phyloP scores from a whole-genome alignment of 2,113 vertebrate genomes.

The Tychaedon coryphoeus region DNA sequence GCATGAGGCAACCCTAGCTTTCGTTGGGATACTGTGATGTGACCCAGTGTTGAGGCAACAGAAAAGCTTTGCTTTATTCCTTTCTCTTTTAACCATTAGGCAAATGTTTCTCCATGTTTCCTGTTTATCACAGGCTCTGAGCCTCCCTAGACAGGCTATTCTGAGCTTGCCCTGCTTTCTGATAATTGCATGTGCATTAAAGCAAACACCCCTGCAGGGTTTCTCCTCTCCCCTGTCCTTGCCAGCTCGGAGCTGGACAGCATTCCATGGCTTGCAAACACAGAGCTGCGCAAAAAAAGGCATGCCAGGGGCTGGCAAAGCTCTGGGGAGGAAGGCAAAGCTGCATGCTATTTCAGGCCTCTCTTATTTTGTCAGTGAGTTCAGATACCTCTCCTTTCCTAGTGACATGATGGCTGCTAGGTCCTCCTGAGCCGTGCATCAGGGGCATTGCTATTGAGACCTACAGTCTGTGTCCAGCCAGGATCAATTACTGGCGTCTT shows the following conservation, averaged over 20 bases:
- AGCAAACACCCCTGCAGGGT: conserved; percentile 42
- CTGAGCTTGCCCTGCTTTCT: conserved; percentile 49
- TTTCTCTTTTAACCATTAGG: neutral
- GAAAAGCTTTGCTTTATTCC: neutral
- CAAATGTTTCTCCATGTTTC: neutral
- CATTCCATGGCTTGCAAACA: neutral
- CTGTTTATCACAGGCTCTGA: conserved; percentile 12
- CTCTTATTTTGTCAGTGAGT: neutral
- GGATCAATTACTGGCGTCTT: neutral
- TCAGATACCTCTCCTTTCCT: neutral
- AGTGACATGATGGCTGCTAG: neutral
- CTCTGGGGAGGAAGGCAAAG: neutral
- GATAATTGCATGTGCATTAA: conserved; percentile 60
- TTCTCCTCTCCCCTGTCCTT: conserved; percentile 18
- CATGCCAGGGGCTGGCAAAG: neutral
- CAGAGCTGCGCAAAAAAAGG: neutral
- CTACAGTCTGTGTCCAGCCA: neutral
- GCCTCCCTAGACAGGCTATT: conserved; percentile 30
- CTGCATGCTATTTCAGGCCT: neutral
- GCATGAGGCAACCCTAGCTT: neutral
- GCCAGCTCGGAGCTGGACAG: conserved; percentile 12
- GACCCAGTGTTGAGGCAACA: fast-evolving
- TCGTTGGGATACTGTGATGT: neutral
- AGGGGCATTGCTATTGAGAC: neutral
- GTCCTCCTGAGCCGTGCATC: neutral